Evolutionary conservation across 92 coral and sea anemone genomes (phyloP).

Genomic region (Pocillopora grandis): DNA sequence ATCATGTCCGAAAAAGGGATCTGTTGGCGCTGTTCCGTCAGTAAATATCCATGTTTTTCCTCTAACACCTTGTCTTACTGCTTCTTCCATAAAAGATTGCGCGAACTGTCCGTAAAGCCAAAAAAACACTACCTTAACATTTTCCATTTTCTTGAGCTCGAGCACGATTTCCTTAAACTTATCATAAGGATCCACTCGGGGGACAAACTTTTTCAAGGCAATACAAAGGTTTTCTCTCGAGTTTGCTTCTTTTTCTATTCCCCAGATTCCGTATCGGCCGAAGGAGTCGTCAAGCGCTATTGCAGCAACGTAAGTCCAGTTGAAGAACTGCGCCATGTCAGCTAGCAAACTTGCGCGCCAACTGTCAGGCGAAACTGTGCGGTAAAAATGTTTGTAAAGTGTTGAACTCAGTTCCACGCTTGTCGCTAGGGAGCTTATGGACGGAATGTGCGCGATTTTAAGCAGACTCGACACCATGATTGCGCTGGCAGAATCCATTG

Average conservation of each 20-base stretch:
- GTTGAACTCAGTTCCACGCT: conserved; percentile 69
- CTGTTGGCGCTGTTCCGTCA: conserved; percentile 69
- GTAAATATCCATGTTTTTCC: conserved; percentile 71
- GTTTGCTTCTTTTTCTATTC: conserved; percentile 69
- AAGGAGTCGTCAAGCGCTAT: conserved; percentile 79
- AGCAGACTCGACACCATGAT: conserved; percentile 58
- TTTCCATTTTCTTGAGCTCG: conserved; percentile 55
- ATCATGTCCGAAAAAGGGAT: conserved; percentile 24
- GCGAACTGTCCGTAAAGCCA: conserved; percentile 79
- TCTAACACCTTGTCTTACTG: conserved; percentile 41
- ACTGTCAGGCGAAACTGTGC: conserved; percentile 80
- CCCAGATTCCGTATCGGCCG: conserved; percentile 79
- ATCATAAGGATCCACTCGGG: conserved; percentile 59
- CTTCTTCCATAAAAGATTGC: conserved; percentile 64
- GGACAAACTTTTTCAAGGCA: conserved; percentile 68
- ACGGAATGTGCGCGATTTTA: conserved; percentile 61
- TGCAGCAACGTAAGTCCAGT: conserved; percentile 78
- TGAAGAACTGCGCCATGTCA: conserved; percentile 63
- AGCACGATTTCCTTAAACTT: conserved; percentile 52
- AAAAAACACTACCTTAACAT: conserved; percentile 62
- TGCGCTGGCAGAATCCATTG: conserved; percentile 61
- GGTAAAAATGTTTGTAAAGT: conserved; percentile 61
- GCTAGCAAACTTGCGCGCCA: conserved; percentile 78
- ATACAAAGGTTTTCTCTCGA: conserved; percentile 60
- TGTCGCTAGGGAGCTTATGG: conserved; percentile 69